Conservation (phyloP, 2,113 vertebrate species). For the Xenopus laevis region DNA sequence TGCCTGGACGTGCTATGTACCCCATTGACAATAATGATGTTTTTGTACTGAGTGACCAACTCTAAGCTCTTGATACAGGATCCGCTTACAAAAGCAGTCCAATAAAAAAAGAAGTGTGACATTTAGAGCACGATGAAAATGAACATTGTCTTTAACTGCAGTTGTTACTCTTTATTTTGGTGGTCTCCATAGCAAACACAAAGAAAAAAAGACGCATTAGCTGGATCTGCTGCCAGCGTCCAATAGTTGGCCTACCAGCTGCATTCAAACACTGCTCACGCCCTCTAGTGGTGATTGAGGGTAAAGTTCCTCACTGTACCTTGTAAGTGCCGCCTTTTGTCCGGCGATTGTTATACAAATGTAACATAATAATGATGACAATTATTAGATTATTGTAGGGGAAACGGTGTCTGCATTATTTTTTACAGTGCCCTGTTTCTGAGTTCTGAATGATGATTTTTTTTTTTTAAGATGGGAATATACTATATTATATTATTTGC, state of each 20-base stretch:
- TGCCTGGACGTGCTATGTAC: background rate
- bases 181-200: slow-evolving; percentile 26
- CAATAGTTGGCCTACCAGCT: background rate
- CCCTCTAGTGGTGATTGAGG: slow-evolving; percentile 21
- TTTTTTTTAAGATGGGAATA: no score
- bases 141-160: slow-evolving; percentile 4
- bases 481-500: no score
- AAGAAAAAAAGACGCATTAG: background rate
- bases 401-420: no score
- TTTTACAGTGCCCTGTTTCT: no score
- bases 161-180: slow-evolving; percentile 25
- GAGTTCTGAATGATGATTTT: no score
- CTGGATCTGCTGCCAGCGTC: background rate
- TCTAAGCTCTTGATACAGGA: background rate
- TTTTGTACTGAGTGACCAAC: slow-evolving; percentile 12
- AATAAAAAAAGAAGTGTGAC: slow-evolving; percentile 10
- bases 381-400: no score
- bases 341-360: no score
- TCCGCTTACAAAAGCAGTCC: slow-evolving; percentile 3
- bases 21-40: slow-evolving; percentile 16
- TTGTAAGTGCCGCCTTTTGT: no score
- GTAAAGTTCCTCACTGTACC: no score
- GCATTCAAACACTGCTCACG: background rate
- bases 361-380: no score
- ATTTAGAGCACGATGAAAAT: slow-evolving; percentile 24